A percentile compares a stretch with the other conserved stretches of the same genome.
phyloP scores from a whole-genome alignment of 2,888 invertebrate genomes.

The Pseudococcus jackbeardsleyi region DNA sequence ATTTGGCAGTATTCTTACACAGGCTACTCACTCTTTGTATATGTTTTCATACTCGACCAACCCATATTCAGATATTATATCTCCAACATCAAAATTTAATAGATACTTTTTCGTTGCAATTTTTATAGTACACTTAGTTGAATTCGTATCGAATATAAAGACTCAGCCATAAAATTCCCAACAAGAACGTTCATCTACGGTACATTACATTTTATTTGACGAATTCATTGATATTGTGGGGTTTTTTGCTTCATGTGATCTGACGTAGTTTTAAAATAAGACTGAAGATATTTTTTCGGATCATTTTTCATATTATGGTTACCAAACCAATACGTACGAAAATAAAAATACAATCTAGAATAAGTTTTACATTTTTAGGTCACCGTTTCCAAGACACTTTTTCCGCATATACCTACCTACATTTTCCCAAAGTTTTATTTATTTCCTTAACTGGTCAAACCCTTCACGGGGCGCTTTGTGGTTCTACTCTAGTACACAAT shows the following conservation, averaged over 20 bases:
- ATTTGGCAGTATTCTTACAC: background rate
- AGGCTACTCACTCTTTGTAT: background rate
- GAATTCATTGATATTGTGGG: background rate
- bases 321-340: background rate
- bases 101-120: background rate
- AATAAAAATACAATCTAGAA: constrained; percentile 2
- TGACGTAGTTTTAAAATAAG: background rate
- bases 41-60: background rate
- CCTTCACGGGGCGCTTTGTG: background rate
- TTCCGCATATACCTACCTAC: background rate
- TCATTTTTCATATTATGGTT: background rate
- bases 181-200: constrained; percentile 26
- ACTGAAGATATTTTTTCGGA: background rate
- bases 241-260: background rate
- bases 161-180: background rate
- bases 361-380: background rate
- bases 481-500: background rate
- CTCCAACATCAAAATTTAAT: background rate
- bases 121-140: background rate
- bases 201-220: constrained; percentile 48
- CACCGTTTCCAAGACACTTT: constrained; percentile 2
- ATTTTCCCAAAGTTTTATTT: background rate
- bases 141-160: constrained; percentile 8
- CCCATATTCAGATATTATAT: background rate
- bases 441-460: background rate